Conservation (phyloP, 2,888 invertebrate genomes). For the Gryllus longicercus region DNA sequence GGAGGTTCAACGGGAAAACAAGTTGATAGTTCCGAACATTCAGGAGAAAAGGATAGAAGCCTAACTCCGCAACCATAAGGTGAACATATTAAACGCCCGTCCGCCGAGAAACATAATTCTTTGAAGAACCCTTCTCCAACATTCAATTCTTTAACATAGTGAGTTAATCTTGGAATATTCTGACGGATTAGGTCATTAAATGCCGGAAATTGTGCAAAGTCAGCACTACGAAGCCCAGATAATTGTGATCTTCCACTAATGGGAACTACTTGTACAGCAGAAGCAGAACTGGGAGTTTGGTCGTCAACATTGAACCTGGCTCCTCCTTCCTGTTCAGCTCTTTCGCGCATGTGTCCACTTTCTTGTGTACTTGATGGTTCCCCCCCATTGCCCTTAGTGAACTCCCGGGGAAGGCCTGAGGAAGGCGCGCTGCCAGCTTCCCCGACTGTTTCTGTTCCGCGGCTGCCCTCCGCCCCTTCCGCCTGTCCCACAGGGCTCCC, state of each 20-base stretch:
- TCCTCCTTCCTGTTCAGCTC: not conserved
- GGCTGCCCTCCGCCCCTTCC: conserved; percentile 21
- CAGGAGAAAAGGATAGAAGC: conserved; percentile 72
- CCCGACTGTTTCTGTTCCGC: conserved; percentile 24
- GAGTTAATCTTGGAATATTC: conserved; percentile 75
- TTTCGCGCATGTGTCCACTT: conserved; percentile 31
- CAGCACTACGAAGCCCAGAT: not conserved
- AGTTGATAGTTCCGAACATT: conserved; percentile 74
- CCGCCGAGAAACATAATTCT: conserved; percentile 85
- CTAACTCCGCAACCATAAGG: conserved; percentile 84
- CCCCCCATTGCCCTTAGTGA: conserved; percentile 61
- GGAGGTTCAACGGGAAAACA: conserved; percentile 56
- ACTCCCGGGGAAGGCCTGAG: conserved; percentile 64
- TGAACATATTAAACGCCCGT: conserved; percentile 86
- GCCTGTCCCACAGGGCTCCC: not conserved
- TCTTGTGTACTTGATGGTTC: conserved; percentile 53
- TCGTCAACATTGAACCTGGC: not conserved
- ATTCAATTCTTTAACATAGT: conserved; percentile 81
- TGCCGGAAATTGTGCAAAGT: not conserved
- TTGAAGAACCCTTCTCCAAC: conserved; percentile 90
- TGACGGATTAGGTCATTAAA: conserved; percentile 54
- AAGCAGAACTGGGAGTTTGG: not conserved
- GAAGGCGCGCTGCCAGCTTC: conserved; percentile 40
- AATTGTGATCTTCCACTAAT: not conserved
- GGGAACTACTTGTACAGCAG: not conserved